These are phyloP conservation scores for Danio choprae DNA, from an alignment of 2,797 vertebrate genomes.

Conservation along the genomic window DNA sequence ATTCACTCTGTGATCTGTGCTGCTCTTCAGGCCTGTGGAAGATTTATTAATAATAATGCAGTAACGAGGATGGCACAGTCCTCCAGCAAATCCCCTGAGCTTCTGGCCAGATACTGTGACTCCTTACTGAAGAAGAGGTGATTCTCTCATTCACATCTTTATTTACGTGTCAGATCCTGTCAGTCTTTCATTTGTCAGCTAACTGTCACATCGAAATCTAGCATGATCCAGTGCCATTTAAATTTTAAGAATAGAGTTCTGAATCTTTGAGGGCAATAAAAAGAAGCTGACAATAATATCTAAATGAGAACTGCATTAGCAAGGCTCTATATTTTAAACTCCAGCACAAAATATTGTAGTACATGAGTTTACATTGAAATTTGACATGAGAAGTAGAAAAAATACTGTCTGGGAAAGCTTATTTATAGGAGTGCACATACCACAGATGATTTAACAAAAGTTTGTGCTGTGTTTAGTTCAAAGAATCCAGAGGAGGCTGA, in stretches of 20 bases:
- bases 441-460: conserved; percentile 5
- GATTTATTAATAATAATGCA: conserved; percentile 92
- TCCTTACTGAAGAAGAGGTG: conserved; percentile 90
- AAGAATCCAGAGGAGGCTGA: conserved; percentile 92
- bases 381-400: background rate
- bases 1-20: conserved; percentile 71
- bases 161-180: background rate
- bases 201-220: no score
- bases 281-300: background rate
- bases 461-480: conserved; percentile 72
- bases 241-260: background rate
- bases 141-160: background rate
- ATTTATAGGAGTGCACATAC: background rate
- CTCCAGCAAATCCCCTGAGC: conserved; percentile 95
- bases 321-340: background rate
- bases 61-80: conserved; percentile 99
- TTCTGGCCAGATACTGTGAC: conserved; percentile 90
- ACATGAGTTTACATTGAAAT: background rate
- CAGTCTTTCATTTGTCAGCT: background rate
- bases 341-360: background rate
- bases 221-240: no score
- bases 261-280: background rate
- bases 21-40: conserved; percentile 88
- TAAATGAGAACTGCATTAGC: background rate
- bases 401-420: background rate